phyloP scores from a whole-genome alignment of 1,140 invertebrate species.

The Pygmarrhopalites habei region DNA sequence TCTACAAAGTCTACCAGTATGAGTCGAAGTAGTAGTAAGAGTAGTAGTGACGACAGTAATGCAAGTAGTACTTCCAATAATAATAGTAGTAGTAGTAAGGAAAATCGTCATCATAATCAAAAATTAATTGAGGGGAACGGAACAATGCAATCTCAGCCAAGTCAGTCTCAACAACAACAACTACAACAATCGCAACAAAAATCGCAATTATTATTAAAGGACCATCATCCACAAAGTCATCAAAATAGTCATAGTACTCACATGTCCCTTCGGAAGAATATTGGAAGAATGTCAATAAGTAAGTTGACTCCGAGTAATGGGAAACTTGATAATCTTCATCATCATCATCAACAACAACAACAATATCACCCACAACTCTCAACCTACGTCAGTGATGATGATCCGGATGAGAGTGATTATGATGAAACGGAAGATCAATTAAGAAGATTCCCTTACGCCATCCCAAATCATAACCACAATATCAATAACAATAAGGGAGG shows the following conservation, averaged over 20 bases:
- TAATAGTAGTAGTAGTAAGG: no score
- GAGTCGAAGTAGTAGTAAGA: constrained; percentile 9
- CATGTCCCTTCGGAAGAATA: constrained; percentile 15
- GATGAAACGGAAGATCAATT: constrained; percentile 1
- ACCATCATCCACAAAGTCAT: background rate
- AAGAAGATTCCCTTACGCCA: background rate
- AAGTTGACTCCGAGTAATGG: constrained; percentile 17
- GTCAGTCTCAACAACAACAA: no score
- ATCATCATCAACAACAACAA: background rate
- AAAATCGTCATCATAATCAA: no score
- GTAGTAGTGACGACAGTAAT: background rate
- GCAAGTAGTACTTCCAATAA: no score
- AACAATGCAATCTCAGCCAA: no score
- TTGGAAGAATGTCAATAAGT: constrained; percentile 13
- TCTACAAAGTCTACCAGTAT: constrained; percentile 17
- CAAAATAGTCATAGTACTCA: no score
- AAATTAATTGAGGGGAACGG: no score
- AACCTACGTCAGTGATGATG: constrained; percentile 11
- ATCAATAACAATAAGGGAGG: background rate
- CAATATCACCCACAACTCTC: background rate
- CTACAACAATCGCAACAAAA: no score
- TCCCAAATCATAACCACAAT: no score
- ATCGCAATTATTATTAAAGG: no score
- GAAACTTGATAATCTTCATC: background rate
- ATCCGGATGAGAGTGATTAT: constrained; percentile 2